A percentile compares a stretch with the other conserved stretches of the same genome.
phyloP scores from a whole-genome alignment of 2,797 vertebrate species.

The Coracias cyanogaster region DNA sequence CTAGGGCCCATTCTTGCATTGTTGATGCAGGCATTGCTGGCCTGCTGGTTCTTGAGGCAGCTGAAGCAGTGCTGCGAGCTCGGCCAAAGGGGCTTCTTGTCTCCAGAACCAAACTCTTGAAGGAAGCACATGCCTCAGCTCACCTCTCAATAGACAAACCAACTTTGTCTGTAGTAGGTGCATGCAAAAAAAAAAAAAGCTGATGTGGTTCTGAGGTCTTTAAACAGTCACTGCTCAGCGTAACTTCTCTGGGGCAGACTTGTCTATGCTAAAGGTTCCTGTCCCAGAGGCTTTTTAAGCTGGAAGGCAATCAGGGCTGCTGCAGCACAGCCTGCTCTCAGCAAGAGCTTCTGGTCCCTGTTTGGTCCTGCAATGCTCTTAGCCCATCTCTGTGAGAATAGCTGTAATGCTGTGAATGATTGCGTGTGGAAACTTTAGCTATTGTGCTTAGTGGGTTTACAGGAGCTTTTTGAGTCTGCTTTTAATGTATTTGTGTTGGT shows the following conservation, averaged over 20 bases:
- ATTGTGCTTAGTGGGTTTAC: slow-evolving; percentile 28
- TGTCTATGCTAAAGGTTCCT: background rate
- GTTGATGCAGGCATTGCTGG: background rate
- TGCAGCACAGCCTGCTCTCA: background rate
- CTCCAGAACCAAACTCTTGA: background rate
- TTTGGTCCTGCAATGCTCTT: background rate
- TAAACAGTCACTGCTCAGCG: background rate
- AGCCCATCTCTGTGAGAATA: background rate
- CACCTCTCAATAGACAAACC: background rate
- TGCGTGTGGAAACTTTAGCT: slow-evolving; percentile 32
- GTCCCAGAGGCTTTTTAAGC: background rate
- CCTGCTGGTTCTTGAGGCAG: background rate
- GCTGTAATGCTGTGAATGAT: background rate
- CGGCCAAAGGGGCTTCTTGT: background rate
- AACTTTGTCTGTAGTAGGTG: background rate
- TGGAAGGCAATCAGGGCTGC: background rate
- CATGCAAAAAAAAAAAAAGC: fast-evolving
- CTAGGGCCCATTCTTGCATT: background rate
- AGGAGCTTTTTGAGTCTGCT: slow-evolving; percentile 23
- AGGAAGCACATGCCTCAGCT: background rate
- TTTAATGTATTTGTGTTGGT: slow-evolving; percentile 52
- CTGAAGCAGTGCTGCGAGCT: background rate
- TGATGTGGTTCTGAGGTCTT: background rate
- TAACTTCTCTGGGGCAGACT: background rate
- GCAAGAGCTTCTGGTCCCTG: background rate